phyloP scores from a whole-genome alignment of 2,888 invertebrate genomes.

The Apodemia duryi region DNA sequence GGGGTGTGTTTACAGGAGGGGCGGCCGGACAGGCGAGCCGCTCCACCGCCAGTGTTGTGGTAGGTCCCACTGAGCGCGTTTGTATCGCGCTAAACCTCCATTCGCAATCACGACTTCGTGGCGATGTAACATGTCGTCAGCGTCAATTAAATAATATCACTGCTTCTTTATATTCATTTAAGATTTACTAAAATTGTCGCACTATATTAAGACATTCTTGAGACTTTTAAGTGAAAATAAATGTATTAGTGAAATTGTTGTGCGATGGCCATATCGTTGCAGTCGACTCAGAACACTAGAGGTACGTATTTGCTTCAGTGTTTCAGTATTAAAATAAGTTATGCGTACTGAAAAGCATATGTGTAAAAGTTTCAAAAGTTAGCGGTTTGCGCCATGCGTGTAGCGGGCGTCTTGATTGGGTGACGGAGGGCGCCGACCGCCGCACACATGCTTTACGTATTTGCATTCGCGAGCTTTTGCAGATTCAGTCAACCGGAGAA shows the following conservation, averaged over 20 bases:
- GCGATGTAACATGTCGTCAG: constrained; percentile 57
- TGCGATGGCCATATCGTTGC: constrained; percentile 80
- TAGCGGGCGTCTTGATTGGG: constrained; percentile 62
- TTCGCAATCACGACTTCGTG: constrained; percentile 60
- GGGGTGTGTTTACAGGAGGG: constrained; percentile 73
- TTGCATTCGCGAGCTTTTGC: constrained; percentile 70
- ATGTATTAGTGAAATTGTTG: constrained; percentile 70
- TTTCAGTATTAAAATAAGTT: no score
- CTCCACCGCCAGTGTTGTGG: constrained; percentile 80
- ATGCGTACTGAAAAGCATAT: no score
- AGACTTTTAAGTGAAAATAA: constrained; percentile 53
- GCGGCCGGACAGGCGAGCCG: constrained; percentile 53
- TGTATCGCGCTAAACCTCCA: constrained; percentile 52
- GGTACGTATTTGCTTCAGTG: constrained; percentile 38
- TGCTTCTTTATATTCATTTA: constrained; percentile 19
- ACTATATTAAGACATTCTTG: constrained; percentile 2
- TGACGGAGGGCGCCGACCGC: constrained; percentile 40
- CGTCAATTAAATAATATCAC: constrained; percentile 21
- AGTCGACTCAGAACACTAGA: constrained; percentile 78
- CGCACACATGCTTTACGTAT: constrained; percentile 69
- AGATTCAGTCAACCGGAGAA: constrained; percentile 76
- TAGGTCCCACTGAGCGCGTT: constrained; percentile 77
- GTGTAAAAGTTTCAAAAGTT: constrained; percentile 59
- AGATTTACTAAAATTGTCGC: constrained; percentile 6
- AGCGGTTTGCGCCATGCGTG: constrained; percentile 69